Evolutionary conservation across 2,888 invertebrate species (phyloP).

Genomic region (Drymonia ruficornis): DNA sequence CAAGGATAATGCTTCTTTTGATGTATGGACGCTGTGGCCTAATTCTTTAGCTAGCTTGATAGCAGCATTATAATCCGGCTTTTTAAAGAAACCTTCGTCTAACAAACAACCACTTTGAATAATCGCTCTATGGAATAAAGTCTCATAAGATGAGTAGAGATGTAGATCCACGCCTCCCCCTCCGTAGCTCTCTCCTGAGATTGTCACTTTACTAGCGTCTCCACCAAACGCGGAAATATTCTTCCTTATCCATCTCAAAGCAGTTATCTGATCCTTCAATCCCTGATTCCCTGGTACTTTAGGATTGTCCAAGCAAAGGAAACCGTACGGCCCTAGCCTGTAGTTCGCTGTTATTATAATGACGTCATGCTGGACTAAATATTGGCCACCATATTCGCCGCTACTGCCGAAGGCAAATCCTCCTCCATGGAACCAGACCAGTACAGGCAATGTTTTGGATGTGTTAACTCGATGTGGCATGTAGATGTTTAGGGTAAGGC

Average conservation of each 20-base stretch:
- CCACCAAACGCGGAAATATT: conserved; percentile 47
- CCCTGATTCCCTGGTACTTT: conserved; percentile 61
- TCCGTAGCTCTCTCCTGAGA: conserved; percentile 67
- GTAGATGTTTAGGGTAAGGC: conserved; percentile 50
- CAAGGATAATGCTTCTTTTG: conserved; percentile 45
- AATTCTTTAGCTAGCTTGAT: conserved; percentile 50
- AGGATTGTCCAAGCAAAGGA: conserved; percentile 59
- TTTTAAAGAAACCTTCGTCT: conserved; percentile 41
- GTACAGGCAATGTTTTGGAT: conserved; percentile 47
- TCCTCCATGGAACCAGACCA: conserved; percentile 71
- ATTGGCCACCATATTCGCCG: conserved; percentile 53
- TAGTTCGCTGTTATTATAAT: conserved; percentile 60
- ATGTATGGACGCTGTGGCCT: conserved; percentile 38
- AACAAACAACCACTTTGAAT: conserved; percentile 57
- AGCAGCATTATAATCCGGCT: conserved; percentile 45
- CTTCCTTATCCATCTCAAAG: conserved; percentile 5
- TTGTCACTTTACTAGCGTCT: conserved; percentile 53
- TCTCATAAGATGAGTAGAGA: conserved; percentile 49
- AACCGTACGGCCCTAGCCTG: conserved; percentile 67
- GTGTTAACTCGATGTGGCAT: conserved; percentile 41
- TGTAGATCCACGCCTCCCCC: conserved; percentile 60
- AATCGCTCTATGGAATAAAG: conserved; percentile 55
- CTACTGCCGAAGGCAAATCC: conserved; percentile 56
- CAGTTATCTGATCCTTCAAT: conserved; percentile 58
- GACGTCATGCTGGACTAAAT: conserved; percentile 52